Conservation (phyloP, 1,140 invertebrate species). For the Bombus pyrosoma region DNA sequence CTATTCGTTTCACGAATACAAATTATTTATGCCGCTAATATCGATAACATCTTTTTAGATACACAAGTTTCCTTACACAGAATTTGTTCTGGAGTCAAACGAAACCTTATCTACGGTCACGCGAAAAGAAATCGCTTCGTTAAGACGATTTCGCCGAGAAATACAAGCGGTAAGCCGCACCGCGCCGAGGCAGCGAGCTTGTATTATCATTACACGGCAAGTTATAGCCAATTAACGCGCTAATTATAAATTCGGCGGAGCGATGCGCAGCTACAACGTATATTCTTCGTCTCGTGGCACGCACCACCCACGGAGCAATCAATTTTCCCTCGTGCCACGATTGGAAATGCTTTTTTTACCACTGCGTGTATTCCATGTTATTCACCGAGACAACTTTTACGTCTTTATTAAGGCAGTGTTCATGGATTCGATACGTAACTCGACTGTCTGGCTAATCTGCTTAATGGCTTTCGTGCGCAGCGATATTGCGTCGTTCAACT, state of each 20-base stretch:
- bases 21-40: too few species aligned
- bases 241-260: conserved; percentile 76
- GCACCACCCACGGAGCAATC: conserved; percentile 71
- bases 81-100: neutral
- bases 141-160: neutral
- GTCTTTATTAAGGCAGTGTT: conserved; percentile 70
- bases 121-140: conserved; percentile 12
- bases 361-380: neutral
- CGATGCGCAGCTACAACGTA: conserved; percentile 3
- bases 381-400: conserved; percentile 64
- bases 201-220: conserved; percentile 77
- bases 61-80: too few species aligned
- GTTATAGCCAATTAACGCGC: conserved; percentile 79
- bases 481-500: conserved; percentile 60
- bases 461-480: conserved; percentile 75
- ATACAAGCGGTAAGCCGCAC: neutral
- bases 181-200: neutral
- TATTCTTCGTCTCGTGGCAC: neutral
- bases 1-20: too few species aligned
- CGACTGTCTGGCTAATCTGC: conserved; percentile 71
- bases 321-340: conserved; percentile 68
- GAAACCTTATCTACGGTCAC: neutral
- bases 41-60: too few species aligned
- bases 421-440: conserved; percentile 65
- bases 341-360: conserved; percentile 65